Percentiles rank a stretch among this genome's conserved stretches.
Conservation (phyloP, 2,113 vertebrate species). For the Budorcas taxicolor region DNA sequence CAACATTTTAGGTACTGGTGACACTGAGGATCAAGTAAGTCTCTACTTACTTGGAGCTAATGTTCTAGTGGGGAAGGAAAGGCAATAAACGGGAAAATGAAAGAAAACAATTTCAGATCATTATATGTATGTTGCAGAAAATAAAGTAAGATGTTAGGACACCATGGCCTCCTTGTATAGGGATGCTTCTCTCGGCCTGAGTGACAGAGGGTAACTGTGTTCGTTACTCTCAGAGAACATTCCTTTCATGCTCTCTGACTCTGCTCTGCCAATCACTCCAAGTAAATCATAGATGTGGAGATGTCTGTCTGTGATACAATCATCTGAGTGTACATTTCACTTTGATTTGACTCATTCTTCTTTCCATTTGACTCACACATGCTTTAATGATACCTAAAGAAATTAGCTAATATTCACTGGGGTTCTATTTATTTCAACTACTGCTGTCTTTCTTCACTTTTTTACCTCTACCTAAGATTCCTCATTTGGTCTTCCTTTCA, state of each 20-base stretch:
- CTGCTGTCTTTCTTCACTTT: slow-evolving; percentile 25
- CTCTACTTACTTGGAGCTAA: neutral
- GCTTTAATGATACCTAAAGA: neutral
- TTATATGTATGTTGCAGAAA: neutral
- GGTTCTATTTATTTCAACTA: neutral
- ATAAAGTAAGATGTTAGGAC: neutral
- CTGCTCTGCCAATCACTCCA: neutral
- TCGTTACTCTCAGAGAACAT: neutral
- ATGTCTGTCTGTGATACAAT: neutral
- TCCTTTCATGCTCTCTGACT: neutral
- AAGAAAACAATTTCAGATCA: neutral
- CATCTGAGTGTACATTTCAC: neutral
- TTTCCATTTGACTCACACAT: neutral
- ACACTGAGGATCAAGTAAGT: neutral
- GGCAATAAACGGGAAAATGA: neutral
- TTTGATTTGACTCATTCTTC: neutral
- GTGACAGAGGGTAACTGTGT: neutral
- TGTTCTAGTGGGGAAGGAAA: neutral
- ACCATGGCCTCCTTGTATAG: no score
- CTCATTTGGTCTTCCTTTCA: neutral
- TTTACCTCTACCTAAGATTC: neutral
- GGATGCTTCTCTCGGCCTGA: neutral
- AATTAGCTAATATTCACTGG: neutral
- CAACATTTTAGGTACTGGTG: neutral
- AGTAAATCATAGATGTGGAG: neutral